phyloP scores from a whole-genome alignment of 2,113 vertebrate genomes.

The Symphodus melops region DNA sequence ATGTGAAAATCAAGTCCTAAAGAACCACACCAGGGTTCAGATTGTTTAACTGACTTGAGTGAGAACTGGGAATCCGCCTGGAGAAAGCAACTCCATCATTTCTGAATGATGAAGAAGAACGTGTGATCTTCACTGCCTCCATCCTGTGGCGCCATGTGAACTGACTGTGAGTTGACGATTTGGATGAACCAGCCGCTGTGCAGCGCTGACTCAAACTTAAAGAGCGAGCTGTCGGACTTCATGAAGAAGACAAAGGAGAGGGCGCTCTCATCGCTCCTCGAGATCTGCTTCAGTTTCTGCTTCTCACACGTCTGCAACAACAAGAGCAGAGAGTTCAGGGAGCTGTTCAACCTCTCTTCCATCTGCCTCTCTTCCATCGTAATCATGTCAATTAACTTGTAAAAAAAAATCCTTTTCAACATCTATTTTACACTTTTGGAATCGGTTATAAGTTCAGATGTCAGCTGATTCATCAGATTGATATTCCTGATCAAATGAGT shows the following conservation, averaged over 20 bases:
- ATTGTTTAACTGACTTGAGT: slow-evolving; percentile 9
- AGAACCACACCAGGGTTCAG: neutral
- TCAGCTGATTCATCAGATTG: too few species aligned
- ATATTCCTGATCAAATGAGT: too few species aligned
- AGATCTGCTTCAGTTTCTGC: slow-evolving; percentile 64
- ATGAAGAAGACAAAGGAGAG: slow-evolving; percentile 81
- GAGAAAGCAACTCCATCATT: slow-evolving; percentile 8
- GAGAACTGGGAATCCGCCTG: slow-evolving; percentile 1
- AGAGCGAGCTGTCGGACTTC: slow-evolving; percentile 29
- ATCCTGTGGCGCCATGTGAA: slow-evolving; percentile 6
- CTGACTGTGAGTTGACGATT: slow-evolving; percentile 19
- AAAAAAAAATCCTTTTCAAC: too few species aligned
- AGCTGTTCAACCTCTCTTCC: neutral
- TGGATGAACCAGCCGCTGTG: slow-evolving; percentile 75
- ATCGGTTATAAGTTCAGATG: too few species aligned
- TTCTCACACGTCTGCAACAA: slow-evolving; percentile 62
- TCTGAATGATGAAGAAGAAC: slow-evolving; percentile 73
- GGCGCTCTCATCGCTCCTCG: slow-evolving; percentile 29
- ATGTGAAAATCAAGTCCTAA: neutral
- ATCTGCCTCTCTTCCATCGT: too few species aligned
- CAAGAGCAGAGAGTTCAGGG: neutral
- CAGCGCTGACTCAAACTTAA: slow-evolving; percentile 75
- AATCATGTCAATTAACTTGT: too few species aligned
- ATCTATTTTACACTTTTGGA: too few species aligned
- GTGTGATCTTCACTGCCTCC: rapidly evolving